Conservation (phyloP, 2,797 vertebrate genomes). For the Orestias chungarensis region DNA sequence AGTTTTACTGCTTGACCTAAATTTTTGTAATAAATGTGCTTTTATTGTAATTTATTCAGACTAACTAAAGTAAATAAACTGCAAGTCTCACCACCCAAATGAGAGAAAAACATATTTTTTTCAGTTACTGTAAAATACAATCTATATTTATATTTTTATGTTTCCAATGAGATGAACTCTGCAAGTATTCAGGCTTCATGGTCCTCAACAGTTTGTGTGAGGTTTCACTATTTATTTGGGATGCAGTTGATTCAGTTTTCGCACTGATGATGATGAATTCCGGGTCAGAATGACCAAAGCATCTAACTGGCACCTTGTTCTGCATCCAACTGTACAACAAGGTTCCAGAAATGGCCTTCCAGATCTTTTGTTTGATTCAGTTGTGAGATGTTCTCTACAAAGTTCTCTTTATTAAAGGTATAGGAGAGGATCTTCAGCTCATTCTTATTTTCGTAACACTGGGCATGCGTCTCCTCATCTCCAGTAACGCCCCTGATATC, state of each 20-base stretch:
- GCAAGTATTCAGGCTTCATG: not conserved
- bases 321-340: not conserved
- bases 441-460: no score
- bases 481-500: no score
- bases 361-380: not conserved
- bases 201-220: not conserved
- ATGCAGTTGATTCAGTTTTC: not conserved
- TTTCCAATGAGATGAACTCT: not conserved
- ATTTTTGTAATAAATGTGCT: not conserved
- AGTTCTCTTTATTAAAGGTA: not conserved
- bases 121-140: no score
- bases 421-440: no score
- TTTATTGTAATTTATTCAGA: not conserved
- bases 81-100: not conserved
- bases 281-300: not conserved
- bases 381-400: not conserved
- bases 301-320: not conserved
- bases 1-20: not conserved
- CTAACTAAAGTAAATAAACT: not conserved
- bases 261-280: not conserved
- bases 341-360: not conserved
- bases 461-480: no score
- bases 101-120: not conserved
- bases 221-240: not conserved
- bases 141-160: not conserved